phyloP scores from a whole-genome alignment of 2,888 invertebrate species.

The Melipona bicolor region DNA sequence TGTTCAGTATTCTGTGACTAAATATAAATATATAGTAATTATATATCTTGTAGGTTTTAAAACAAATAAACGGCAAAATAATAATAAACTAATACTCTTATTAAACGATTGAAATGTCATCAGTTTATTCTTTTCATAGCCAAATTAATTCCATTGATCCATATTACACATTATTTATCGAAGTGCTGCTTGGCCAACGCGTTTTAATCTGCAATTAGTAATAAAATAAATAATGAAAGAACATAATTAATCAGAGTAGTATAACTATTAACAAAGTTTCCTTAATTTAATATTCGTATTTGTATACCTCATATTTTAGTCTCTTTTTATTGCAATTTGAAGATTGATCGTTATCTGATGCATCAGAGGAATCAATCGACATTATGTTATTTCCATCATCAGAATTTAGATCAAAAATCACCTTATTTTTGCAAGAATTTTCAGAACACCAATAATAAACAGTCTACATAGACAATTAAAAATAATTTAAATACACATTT shows the following conservation, averaged over 20 bases:
- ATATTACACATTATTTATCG: conserved; percentile 18
- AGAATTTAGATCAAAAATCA: conserved; percentile 49
- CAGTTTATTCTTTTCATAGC: conserved; percentile 6
- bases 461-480: conserved; percentile 51
- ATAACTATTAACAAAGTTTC: neutral
- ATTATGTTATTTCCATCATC: conserved; percentile 66
- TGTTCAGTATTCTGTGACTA: conserved; percentile 33
- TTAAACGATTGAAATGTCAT: neutral
- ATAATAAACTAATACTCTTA: neutral
- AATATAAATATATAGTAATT: conserved; percentile 49
- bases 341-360: conserved; percentile 70
- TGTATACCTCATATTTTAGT: conserved; percentile 58
- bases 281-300: neutral
- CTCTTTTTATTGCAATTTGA: conserved; percentile 35
- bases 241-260: neutral
- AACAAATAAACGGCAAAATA: conserved; percentile 53
- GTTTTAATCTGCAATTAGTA: conserved; percentile 59
- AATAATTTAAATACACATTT: neutral
- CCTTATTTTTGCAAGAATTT: conserved; percentile 35
- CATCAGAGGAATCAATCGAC: conserved; percentile 74
- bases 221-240: neutral
- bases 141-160: neutral
- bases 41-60: conserved; percentile 57
- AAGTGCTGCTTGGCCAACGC: conserved; percentile 64
- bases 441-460: conserved; percentile 63